Conservation (phyloP, 1,140 invertebrate genomes). For the Macrobrachium nipponense region DNA sequence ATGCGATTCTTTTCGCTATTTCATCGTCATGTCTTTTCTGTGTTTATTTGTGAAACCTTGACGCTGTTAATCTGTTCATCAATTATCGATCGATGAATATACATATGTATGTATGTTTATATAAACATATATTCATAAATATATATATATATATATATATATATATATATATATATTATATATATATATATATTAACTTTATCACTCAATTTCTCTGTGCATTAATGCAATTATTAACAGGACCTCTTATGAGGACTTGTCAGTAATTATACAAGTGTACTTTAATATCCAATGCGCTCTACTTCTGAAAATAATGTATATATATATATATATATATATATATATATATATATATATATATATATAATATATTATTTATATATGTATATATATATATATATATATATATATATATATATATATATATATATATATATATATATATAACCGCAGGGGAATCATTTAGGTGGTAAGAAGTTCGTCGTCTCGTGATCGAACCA, state of each 20-base stretch:
- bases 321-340: constrained; percentile 14
- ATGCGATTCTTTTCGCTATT: not conserved
- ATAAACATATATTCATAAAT: constrained; percentile 5
- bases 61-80: not conserved
- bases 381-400: constrained; percentile 21
- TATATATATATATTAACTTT: not conserved
- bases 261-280: no score
- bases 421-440: not conserved
- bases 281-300: no score
- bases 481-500: no score
- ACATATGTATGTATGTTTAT: constrained; percentile 23
- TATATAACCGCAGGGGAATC: no score
- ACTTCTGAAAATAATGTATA: no score
- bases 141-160: constrained; percentile 13
- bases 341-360: constrained; percentile 27
- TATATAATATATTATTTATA: constrained; percentile 14
- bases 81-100: not conserved
- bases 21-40: not conserved
- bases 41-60: not conserved
- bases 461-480: no score
- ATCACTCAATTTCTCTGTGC: not conserved
- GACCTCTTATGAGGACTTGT: no score
- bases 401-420: constrained; percentile 16
- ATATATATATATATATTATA: constrained; percentile 30
- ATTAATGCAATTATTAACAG: no score